A percentile compares a stretch with the other conserved stretches of the same genome.
Conservation (phyloP, 1,140 invertebrate genomes). For the Acyrthosiphon pisum region DNA sequence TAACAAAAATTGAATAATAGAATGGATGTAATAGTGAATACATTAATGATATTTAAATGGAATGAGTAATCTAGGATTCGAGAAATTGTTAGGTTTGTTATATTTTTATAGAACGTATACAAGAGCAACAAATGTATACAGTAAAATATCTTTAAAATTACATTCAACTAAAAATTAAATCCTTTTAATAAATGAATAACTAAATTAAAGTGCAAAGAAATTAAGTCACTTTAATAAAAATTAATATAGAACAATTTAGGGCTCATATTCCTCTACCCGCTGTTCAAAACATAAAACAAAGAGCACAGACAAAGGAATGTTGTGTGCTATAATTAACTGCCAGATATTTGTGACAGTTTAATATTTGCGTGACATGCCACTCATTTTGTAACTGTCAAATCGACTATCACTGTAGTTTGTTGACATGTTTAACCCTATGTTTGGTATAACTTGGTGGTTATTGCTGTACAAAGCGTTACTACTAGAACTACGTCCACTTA, state of each 20-base stretch:
- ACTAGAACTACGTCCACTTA: conserved; percentile 43
- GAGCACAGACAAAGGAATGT: conserved; percentile 9
- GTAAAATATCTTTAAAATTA: neutral
- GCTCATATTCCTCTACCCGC: neutral
- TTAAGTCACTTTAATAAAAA: neutral
- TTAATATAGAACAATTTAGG: neutral
- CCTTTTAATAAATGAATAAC: neutral
- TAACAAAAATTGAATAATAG: neutral
- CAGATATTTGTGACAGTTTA: neutral
- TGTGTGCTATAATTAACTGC: neutral
- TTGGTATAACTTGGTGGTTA: conserved; percentile 30
- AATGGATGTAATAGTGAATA: neutral
- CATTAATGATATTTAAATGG: neutral
- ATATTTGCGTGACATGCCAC: conserved; percentile 48
- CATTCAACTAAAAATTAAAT: neutral
- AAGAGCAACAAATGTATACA: neutral
- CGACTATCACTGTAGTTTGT: conserved; percentile 48
- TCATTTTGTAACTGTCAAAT: conserved; percentile 50
- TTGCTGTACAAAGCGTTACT: conserved; percentile 33
- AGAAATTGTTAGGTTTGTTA: neutral
- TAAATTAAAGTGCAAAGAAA: neutral
- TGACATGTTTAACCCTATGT: conserved; percentile 28
- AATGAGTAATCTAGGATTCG: neutral
- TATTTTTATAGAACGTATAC: neutral
- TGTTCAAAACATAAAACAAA: neutral